Base-by-base conservation (phyloP, 2,888 invertebrate genomes). In the Tyria jacobaeae region DNA sequence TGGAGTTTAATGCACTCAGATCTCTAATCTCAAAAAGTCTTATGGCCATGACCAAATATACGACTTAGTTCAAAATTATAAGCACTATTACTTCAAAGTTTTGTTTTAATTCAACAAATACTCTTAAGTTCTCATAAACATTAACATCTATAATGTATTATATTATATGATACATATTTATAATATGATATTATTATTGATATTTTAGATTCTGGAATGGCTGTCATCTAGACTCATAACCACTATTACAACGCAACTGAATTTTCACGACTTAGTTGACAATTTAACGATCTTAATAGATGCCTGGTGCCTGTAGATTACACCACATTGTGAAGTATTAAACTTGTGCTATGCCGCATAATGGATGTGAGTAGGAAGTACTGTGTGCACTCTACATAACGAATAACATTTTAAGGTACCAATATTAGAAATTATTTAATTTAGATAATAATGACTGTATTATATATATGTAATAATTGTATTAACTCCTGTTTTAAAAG, bases 201-300 rank as follows among this genome's bases (percentile, higher is more conserved):
- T 44, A 10, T 44, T 6, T 31, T 31, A 12, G 12, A 21, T 10
- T 21, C 21, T 21, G 12, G 21, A 21, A 44, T 12, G 12, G 12
- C 12, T 10, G 21, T 21, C 3, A 12, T 44, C 21, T 44, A 44
- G 21, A 44, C 44, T 5, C 21, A 21, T 44, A 10, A 10, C 12
- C 17, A 44, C 21, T 44, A 17, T 44, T 44, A 44, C 44, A 44
- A 44, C 21, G 21, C 9, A 44, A 44, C 44, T 0, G 10, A 44
- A 21, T 44, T 44, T 44, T 44, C 21, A 44, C 44, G 44, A 44
- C 44, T 21, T 44, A 21, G 44, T 12, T 44, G 1, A 12, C 21
- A 21, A 12, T 44, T 44, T 44, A 44, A 44, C 21, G 44, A 17
- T 21, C 44, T 21, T 44, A 44, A 44, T 44, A 44, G 44, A 44